A percentile compares a stretch with the other conserved stretches of the same genome.
Evolutionary conservation across 2,888 invertebrate genomes (phyloP).

Genomic region (Dinocampus coccinellae): DNA sequence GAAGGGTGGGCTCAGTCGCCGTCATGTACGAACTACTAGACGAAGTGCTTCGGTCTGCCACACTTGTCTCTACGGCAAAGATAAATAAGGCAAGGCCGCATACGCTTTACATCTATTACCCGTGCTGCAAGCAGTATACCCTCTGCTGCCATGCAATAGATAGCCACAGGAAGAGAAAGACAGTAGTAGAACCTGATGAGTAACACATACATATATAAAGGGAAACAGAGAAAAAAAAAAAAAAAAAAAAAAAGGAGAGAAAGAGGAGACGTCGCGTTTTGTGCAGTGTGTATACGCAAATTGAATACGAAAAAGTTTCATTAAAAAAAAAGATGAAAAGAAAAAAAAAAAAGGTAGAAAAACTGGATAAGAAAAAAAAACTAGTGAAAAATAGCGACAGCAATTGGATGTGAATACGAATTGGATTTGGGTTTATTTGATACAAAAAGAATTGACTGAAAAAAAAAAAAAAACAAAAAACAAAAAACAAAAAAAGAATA

Average conservation of each 20-base stretch:
- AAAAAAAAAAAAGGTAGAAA: no score
- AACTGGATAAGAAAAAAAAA: background rate
- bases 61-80: slow-evolving; percentile 34
- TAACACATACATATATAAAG: no score
- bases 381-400: slow-evolving; percentile 12
- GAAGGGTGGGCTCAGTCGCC: slow-evolving; percentile 6
- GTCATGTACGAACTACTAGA: slow-evolving; percentile 17
- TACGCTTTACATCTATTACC: slow-evolving; percentile 39
- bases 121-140: slow-evolving; percentile 15
- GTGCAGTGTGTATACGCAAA: slow-evolving; percentile 25
- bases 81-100: slow-evolving; percentile 38
- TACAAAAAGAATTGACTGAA: background rate
- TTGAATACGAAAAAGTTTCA: slow-evolving; percentile 29
- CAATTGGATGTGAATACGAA: slow-evolving; percentile 26
- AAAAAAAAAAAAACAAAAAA: background rate
- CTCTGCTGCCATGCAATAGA: slow-evolving; percentile 20
- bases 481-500: no score
- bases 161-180: slow-evolving; percentile 1
- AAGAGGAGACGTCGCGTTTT: slow-evolving; percentile 10
- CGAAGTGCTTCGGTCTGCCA: slow-evolving; percentile 28
- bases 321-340: no score
- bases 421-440: background rate
- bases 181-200: background rate
- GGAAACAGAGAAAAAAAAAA: background rate
- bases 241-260: background rate